Percentiles rank a stretch among this genome's conserved stretches.
Conservation (phyloP, 2,888 invertebrate species). For the Rhingia rostrata region DNA sequence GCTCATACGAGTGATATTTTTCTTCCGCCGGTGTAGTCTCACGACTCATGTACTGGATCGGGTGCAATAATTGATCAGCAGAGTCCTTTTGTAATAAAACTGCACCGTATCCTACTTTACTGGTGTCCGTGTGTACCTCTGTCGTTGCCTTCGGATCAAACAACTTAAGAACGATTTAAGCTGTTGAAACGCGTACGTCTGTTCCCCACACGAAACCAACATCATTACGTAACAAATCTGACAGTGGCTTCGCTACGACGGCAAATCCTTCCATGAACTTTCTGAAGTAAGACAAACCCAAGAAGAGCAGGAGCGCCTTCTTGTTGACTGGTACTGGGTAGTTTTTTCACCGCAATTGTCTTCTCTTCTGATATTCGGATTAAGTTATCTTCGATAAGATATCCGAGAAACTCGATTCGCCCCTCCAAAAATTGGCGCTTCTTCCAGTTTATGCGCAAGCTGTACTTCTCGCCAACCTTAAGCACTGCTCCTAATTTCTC, state of each 20-base stretch:
- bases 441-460: constrained; percentile 60
- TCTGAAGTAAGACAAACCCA: too few relatives aligned
- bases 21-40: constrained; percentile 58
- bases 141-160: constrained; percentile 39
- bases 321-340: too few relatives aligned
- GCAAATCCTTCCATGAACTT: too few relatives aligned
- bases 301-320: too few relatives aligned
- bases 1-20: background rate
- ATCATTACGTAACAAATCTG: too few relatives aligned
- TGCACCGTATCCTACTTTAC: constrained; percentile 49
- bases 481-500: constrained; percentile 28
- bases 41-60: too few relatives aligned
- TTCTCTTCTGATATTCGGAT: too few relatives aligned
- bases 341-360: too few relatives aligned
- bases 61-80: background rate
- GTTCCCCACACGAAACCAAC: too few relatives aligned
- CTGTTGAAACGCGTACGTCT: constrained; percentile 66
- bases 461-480: constrained; percentile 24
- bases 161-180: constrained; percentile 50
- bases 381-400: too few relatives aligned
- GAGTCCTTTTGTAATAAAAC: constrained; percentile 54
- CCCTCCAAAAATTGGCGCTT: constrained; percentile 66
- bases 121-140: constrained; percentile 60
- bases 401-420: too few relatives aligned
- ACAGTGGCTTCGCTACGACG: too few relatives aligned